These are phyloP conservation scores for Ariolimax columbianus DNA, from an alignment of 2,888 invertebrate species.

Conservation along the genomic window DNA sequence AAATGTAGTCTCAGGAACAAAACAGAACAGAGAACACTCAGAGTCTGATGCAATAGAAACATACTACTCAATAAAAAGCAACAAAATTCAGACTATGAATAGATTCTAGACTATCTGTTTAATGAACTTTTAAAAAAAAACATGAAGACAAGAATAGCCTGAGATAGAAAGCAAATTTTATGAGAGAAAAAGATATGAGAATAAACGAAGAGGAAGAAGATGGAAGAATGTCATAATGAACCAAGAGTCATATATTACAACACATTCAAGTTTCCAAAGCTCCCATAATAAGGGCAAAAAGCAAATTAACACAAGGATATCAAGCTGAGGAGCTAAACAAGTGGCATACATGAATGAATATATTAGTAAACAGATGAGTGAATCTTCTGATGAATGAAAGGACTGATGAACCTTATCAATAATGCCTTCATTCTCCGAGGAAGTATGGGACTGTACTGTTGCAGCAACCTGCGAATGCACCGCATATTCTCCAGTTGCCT, in stretches of 20 bases:
- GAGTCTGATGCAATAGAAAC: no score
- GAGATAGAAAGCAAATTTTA: no score
- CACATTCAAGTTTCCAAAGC: not conserved
- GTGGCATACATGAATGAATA: not conserved
- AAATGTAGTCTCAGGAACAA: no score
- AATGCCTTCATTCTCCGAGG: not conserved
- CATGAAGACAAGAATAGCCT: no score
- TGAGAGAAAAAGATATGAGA: no score
- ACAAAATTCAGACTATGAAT: no score
- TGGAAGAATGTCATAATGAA: no score
- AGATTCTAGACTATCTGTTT: no score
- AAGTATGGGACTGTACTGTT: not conserved
- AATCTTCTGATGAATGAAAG: not conserved
- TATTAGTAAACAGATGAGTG: not conserved
- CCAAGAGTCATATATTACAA: not conserved
- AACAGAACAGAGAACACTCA: no score
- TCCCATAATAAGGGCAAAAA: not conserved
- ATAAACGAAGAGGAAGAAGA: no score
- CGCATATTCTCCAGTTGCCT: constrained; percentile 81
- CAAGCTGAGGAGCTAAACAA: not conserved
- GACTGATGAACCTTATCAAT: not conserved
- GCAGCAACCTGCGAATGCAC: constrained; percentile 64
- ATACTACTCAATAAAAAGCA: no score
- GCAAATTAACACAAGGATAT: not conserved
- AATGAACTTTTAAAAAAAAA: no score